A percentile compares a stretch with the other conserved stretches of the same genome.
Conservation (phyloP, 2,113 vertebrate species). For the Eptesicus fuscus region DNA sequence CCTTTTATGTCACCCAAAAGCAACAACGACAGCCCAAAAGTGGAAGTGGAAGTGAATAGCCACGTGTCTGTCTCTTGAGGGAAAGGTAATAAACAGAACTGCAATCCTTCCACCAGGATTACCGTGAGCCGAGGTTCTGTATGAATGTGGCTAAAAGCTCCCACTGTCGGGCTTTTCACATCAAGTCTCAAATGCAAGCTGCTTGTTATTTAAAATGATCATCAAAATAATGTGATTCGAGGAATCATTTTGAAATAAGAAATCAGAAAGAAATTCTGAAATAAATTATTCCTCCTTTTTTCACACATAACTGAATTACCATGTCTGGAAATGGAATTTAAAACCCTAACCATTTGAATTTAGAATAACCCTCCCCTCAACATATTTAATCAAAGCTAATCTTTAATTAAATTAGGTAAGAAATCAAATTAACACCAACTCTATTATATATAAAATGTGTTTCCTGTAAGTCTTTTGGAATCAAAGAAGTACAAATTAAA, state of each 20-base stretch:
- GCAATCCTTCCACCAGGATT: not conserved
- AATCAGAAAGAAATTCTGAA: not conserved
- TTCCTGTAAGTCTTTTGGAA: not conserved
- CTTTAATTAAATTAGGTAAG: not conserved
- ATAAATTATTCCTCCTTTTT: not conserved
- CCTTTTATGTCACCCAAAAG: conserved; percentile 46
- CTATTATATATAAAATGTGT: not conserved
- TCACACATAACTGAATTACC: not conserved
- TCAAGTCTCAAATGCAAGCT: not conserved
- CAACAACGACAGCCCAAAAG: conserved; percentile 20
- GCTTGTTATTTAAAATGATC: not conserved
- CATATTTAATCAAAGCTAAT: not conserved
- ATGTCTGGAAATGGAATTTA: not conserved
- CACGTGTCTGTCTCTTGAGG: conserved; percentile 8
- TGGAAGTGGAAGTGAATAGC: not conserved
- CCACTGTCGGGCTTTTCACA: not conserved
- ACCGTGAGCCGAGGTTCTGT: not conserved
- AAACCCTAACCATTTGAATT: not conserved
- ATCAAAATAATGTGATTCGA: conserved; percentile 2
- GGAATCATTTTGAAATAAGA: not conserved
- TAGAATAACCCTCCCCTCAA: not conserved
- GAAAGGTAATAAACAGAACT: conserved; percentile 41
- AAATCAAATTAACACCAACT: not conserved
- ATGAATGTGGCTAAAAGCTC: not conserved
- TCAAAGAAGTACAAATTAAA: not conserved